Percentiles rank a stretch among this genome's conserved stretches.
Evolutionary conservation across 2,797 vertebrate species (phyloP).

Genomic region (Pelobates cultripes): DNA sequence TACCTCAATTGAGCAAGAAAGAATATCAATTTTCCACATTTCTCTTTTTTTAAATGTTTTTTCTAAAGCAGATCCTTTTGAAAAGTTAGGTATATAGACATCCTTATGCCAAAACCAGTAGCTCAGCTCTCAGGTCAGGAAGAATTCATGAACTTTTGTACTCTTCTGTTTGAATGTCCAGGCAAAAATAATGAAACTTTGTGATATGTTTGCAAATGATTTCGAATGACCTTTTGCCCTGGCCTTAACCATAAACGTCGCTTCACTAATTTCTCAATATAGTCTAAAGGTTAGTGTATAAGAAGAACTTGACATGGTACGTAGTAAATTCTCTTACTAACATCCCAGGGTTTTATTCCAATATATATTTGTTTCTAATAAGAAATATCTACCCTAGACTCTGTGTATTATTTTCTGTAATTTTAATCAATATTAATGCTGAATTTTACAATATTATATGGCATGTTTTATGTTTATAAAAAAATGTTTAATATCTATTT

Average conservation of each 20-base stretch:
- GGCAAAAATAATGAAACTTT: slow-evolving; percentile 91
- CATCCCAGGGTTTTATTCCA: background rate
- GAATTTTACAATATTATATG: background rate
- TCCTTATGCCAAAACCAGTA: slow-evolving; percentile 40
- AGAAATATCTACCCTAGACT: no score
- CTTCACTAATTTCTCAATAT: slow-evolving; percentile 68
- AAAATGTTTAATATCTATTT: no score
- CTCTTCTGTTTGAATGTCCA: slow-evolving; percentile 84
- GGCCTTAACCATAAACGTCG: slow-evolving; percentile 78
- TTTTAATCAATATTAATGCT: background rate
- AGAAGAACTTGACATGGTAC: slow-evolving; percentile 33
- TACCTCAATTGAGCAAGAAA: no score
- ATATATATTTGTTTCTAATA: no score
- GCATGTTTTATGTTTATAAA: background rate
- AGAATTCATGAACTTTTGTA: slow-evolving; percentile 85
- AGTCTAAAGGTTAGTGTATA: slow-evolving; percentile 58
- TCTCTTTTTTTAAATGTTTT: background rate
- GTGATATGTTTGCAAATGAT: slow-evolving; percentile 93
- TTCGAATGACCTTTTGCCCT: slow-evolving; percentile 86
- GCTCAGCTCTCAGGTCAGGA: slow-evolving; percentile 73
- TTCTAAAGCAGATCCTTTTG: background rate
- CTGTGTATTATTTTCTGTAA: background rate
- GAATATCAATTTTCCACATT: no score
- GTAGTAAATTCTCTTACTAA: slow-evolving; percentile 7
- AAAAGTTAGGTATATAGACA: background rate